These are phyloP conservation scores for Steinernema scapterisci DNA, from an alignment of 2,888 invertebrate species.

Conservation along the genomic window DNA sequence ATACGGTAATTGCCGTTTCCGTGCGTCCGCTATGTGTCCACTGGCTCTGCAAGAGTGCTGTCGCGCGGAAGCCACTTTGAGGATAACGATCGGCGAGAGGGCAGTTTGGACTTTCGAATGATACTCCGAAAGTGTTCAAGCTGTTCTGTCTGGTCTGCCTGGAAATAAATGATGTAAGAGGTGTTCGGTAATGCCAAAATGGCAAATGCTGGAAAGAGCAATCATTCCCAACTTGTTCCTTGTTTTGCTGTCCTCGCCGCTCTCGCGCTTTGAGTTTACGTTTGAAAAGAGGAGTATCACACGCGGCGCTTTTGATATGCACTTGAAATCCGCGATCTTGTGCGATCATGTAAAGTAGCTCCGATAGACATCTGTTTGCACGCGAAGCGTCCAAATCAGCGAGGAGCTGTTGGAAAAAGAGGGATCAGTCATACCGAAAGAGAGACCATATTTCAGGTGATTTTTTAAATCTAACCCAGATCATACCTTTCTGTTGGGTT, in stretches of 20 bases:
- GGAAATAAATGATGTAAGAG: too few species aligned
- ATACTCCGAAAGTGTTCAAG: too few species aligned
- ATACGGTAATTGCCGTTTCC: slow-evolving; percentile 16
- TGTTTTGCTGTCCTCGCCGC: not conserved
- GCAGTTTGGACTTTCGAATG: too few species aligned
- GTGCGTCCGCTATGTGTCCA: not conserved
- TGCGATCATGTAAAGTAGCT: not conserved
- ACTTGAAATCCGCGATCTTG: not conserved
- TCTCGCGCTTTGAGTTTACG: too few species aligned
- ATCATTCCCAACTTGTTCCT: too few species aligned
- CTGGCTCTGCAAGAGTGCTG: not conserved
- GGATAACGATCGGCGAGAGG: not conserved
- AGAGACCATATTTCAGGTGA: not conserved
- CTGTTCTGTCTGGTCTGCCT: too few species aligned
- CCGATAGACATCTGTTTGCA: not conserved
- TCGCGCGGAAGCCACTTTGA: not conserved
- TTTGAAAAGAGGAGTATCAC: not conserved
- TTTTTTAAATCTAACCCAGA: too few species aligned
- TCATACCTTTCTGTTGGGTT: too few species aligned
- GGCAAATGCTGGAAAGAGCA: too few species aligned
- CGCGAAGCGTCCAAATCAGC: too few species aligned
- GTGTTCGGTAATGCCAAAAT: too few species aligned
- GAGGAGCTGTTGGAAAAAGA: not conserved
- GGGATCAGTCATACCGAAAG: not conserved
- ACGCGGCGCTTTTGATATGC: not conserved